Percentiles rank a stretch among this genome's conserved stretches.
Conservation (phyloP, 2,113 vertebrate genomes). For the Donacobius atricapilla region DNA sequence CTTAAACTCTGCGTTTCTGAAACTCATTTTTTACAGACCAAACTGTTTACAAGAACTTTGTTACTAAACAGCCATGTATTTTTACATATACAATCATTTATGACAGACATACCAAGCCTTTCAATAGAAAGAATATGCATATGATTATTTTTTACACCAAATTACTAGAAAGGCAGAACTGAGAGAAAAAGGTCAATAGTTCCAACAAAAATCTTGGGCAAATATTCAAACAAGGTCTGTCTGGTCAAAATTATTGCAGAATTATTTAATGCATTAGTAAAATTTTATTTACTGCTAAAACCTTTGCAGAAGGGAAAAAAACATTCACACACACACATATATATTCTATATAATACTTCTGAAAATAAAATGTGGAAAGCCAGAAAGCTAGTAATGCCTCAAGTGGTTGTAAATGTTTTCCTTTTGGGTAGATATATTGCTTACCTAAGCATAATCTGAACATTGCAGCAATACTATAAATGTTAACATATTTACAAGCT, state of each 20-base stretch:
- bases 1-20: background rate
- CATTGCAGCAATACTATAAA: background rate
- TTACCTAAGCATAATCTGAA: background rate
- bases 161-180: background rate
- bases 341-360: background rate
- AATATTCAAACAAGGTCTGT: background rate
- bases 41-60: background rate
- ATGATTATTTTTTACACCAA: background rate
- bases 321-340: too few relatives aligned
- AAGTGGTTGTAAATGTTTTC: background rate
- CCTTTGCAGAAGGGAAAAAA: background rate
- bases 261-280: background rate
- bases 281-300: background rate
- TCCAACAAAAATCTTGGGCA: background rate
- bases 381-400: background rate
- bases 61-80: background rate
- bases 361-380: background rate
- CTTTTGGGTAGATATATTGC: background rate
- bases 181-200: background rate
- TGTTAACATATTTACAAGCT: background rate
- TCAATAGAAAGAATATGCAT: background rate
- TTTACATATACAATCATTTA: background rate
- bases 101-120: background rate
- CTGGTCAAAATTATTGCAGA: background rate
- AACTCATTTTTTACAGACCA: background rate